Base-by-base conservation (phyloP, 2,888 invertebrate genomes). In the Phaonia tiefii region DNA sequence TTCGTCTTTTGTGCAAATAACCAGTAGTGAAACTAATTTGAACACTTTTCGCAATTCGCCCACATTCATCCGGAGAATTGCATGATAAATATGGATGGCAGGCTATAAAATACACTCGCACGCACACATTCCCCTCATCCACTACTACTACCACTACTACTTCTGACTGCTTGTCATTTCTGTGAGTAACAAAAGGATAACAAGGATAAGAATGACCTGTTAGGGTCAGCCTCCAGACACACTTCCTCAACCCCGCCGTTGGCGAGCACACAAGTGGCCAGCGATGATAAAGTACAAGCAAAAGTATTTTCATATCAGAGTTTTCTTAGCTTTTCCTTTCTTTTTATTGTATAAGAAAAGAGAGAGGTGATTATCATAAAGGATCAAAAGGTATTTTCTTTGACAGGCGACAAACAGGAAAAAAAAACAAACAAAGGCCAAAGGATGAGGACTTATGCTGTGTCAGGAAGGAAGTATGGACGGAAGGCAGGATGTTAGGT, bases 1-100 rank as follows among this genome's bases (percentile, higher is more conserved):
- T 11, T 10, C 39, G 10, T 39, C 42, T 42, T 37, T 63, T 37
- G 63, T 17, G 63, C 13, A 31, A 63, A 63, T 63, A 63, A 63
- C 63, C 63, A 63, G 63, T 42, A 63, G 63, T 42, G 63, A 63
- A 63, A 63, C 63, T 63, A 63, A 63, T 63, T 63, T 63, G 22
- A 63, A 42, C 63, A 63, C 20, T 39, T 39, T 37, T 37, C 17
- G 11, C 60, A 39, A 49, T 15, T 17, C 60, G 2, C 60, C 25
- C 37, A 58, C 15, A 58, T n/a, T 11, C 25, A 54, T 0, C 3
- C 51, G 25, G 11, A n/a, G 22, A 4, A 72, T 8, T 54, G 58
- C 37, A 42, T 58, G 65, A 44, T 63, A 63, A 39, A 70, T 79
- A 42, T 71, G 54, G 37, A 42, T 71, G 54, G 37, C 56, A 15